Evolutionary conservation across 2,888 invertebrate genomes (phyloP), one percentile per base, ranked within the genome.

Genomic region (Dasypogon diadema): DNA sequence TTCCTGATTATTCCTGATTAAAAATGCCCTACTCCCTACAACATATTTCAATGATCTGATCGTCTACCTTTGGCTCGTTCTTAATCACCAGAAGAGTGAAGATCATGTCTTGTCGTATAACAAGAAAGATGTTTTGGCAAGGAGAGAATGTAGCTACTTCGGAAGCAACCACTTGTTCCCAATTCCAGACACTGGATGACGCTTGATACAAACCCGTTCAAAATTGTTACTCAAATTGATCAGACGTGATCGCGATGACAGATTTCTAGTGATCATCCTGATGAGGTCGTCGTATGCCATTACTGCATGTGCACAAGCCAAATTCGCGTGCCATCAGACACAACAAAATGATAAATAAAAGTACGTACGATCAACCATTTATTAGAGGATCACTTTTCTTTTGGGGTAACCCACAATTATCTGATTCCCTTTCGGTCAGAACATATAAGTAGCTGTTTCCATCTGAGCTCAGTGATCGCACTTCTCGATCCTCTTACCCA

Each of bases 241-340:
- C 70, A 70, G 70, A 70, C 70, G 70, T 70, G 70, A 70, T 70
- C 70, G 54, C 37, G 70, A 70, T 70, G 70, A 70, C 70, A 70
- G 70, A 70, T 70, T 70, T 70, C 54, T 34, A 54, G 54, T 12
- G 54, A 70, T 70, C 54, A 70, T 24, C 26, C 18, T 51, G 51
- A 54, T 54, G 54, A 70, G 54, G 70, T 12, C 21, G 16, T 26
- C 51, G 30, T 54, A 54, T 70, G 34, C 54, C 70, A 70, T 70
- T 51, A 51, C 14, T 18, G 6, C 22, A 22, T 22, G 30, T 5
- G 26, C 18, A 18, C 51, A 18, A 26, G 21, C 30, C 10, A 54
- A 54, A 70, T 70, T 70, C 70, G 70, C 70, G 70, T 70, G 70
- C 70, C 70, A 34, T 21, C 16, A 51, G 30, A 54, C 18, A 30